Evolutionary conservation across 1,140 invertebrate species (phyloP).

Genomic region (Trissolcus basalis): DNA sequence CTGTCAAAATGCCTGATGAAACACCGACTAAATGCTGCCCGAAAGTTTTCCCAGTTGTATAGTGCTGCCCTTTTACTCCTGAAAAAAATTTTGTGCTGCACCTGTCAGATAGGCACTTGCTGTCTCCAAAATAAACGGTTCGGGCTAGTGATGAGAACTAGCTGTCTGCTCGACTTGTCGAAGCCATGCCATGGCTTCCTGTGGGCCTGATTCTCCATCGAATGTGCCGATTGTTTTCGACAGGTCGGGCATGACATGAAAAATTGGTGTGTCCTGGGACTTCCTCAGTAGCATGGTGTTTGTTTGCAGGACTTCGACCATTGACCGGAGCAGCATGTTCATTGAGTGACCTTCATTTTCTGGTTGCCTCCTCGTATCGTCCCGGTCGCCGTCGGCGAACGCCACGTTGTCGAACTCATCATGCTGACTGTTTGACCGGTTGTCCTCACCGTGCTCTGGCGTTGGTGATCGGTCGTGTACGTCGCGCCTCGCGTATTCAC

Average conservation of each 20-base stretch:
- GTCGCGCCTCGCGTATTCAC: too few species aligned
- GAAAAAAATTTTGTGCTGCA: slow-evolving; percentile 8
- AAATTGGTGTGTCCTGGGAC: not conserved
- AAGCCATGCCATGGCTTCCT: slow-evolving; percentile 3
- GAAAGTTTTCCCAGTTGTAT: too few species aligned
- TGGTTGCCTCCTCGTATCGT: too few species aligned
- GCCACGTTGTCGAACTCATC: too few species aligned
- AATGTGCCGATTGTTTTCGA: slow-evolving; percentile 6
- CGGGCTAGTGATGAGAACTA: not conserved
- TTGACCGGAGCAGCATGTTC: not conserved
- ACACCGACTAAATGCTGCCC: too few species aligned
- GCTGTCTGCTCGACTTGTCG: slow-evolving; percentile 6
- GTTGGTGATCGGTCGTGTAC: too few species aligned
- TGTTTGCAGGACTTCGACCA: not conserved
- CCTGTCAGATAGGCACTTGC: slow-evolving; percentile 6
- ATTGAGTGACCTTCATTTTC: too few species aligned
- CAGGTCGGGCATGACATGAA: slow-evolving; percentile 7
- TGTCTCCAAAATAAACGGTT: not conserved
- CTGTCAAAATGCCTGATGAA: too few species aligned
- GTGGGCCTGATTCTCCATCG: not conserved
- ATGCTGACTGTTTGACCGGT: too few species aligned
- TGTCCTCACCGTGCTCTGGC: too few species aligned
- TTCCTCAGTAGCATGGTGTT: not conserved
- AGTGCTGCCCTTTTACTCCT: too few species aligned
- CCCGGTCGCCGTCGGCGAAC: too few species aligned